Percentiles rank a stretch among this genome's conserved stretches.
phyloP scores from a whole-genome alignment of 2,797 vertebrate species.

The Phylloscopus collybita region DNA sequence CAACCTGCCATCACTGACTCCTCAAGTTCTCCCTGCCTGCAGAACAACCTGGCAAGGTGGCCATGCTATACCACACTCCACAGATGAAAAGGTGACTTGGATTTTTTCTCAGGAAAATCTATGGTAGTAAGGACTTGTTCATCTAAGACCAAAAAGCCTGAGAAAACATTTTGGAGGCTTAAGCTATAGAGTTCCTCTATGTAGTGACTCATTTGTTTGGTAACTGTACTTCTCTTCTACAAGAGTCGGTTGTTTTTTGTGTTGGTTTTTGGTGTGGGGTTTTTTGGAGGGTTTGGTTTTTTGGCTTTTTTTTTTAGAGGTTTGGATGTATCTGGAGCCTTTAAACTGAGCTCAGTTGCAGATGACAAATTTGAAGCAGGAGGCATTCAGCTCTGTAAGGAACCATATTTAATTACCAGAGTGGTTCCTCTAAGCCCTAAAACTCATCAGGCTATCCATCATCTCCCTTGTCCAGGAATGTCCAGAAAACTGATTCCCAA shows the following conservation, averaged over 20 bases:
- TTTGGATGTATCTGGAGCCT: neutral
- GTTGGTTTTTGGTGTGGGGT: neutral
- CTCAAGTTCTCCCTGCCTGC: neutral
- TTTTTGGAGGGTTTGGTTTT: neutral
- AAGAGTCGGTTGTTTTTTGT: neutral
- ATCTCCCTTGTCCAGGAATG: neutral
- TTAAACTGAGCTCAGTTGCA: conserved; percentile 6
- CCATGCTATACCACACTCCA: neutral
- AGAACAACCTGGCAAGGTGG: neutral
- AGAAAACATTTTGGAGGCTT: neutral
- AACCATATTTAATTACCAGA: neutral
- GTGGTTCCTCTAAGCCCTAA: neutral
- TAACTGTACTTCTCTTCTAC: neutral
- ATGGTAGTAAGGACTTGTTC: neutral
- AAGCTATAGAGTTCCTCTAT: neutral
- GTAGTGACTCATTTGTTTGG: neutral
- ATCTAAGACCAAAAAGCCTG: neutral
- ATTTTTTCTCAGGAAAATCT: neutral
- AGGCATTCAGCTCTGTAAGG: neutral
- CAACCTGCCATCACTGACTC: neutral
- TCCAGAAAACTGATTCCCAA: neutral
- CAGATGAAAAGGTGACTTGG: neutral
- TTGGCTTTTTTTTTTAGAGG: neutral
- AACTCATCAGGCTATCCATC: neutral
- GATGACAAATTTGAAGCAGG: neutral